Conservation (phyloP, 2,888 invertebrate genomes). For the Azorinus chamasolen region DNA sequence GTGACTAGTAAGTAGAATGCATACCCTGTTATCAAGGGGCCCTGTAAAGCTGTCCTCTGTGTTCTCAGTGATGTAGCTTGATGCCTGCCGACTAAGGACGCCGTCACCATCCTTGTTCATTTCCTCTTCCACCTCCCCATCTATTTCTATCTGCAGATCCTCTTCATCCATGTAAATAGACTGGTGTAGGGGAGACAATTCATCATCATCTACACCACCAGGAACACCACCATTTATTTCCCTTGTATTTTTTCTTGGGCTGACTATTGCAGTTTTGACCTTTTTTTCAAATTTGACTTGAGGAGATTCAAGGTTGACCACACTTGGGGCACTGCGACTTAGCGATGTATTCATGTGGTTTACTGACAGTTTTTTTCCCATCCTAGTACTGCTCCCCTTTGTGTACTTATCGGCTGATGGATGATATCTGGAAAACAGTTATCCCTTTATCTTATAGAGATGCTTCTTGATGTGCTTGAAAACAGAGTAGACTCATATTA, state of each 20-base stretch:
- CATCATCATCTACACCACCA: conserved; percentile 33
- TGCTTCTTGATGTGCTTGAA: too few species aligned
- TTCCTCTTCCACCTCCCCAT: conserved; percentile 18
- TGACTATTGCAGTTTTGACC: conserved; percentile 62
- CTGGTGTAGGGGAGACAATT: conserved; percentile 38
- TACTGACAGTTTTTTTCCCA: too few species aligned
- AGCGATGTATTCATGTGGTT: conserved; percentile 1
- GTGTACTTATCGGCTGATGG: too few species aligned
- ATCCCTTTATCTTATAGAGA: too few species aligned
- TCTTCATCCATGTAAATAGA: conserved; percentile 3
- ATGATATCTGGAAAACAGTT: too few species aligned
- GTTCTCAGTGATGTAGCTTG: conserved; percentile 83
- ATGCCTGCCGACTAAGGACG: conserved; percentile 79
- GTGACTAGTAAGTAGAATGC: too few species aligned
- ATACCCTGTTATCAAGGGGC: conserved; percentile 83
- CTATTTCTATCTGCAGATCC: conserved; percentile 48
- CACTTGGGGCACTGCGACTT: conserved; percentile 78
- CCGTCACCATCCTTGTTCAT: conserved; percentile 57
- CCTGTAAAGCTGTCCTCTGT: conserved; percentile 83
- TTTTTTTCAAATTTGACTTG: conserved; percentile 79
- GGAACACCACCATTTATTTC: conserved; percentile 12
- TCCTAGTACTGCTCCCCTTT: too few species aligned
- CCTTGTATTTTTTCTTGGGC: conserved; percentile 48
- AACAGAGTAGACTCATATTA: too few species aligned
- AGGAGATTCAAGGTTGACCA: conserved; percentile 78